These are phyloP conservation scores for Spodoptera picta DNA, from an alignment of 2,888 invertebrate genomes.

Conservation along the genomic window DNA sequence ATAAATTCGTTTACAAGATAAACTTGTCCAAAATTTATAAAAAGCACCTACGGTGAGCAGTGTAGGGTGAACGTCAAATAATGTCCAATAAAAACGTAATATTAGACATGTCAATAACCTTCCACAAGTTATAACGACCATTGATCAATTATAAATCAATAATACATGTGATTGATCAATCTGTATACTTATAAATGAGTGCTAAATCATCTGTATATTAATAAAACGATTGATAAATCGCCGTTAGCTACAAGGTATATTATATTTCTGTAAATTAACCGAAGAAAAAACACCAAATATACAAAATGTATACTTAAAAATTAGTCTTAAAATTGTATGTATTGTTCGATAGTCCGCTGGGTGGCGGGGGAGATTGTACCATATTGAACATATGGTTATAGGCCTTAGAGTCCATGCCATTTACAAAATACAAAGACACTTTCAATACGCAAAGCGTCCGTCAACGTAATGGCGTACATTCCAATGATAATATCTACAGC, in stretches of 20 bases:
- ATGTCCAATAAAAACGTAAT: constrained; percentile 31
- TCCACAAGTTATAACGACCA: constrained; percentile 17
- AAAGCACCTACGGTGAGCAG: constrained; percentile 62
- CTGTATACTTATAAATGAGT: not conserved
- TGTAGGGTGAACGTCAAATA: constrained; percentile 40
- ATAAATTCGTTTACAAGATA: constrained; percentile 59
- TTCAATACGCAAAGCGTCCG: constrained; percentile 50
- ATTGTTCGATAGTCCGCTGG: constrained; percentile 45
- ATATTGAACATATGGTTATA: constrained; percentile 31
- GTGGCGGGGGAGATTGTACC: constrained; percentile 16
- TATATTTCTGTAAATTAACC: constrained; percentile 36
- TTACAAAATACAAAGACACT: constrained; percentile 52
- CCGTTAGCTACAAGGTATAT: constrained; percentile 10
- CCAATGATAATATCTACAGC: constrained; percentile 46
- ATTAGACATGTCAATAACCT: constrained; percentile 23
- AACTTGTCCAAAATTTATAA: constrained; percentile 53
- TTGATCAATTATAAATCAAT: constrained; percentile 22
- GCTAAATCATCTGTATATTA: constrained; percentile 37
- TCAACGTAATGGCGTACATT: constrained; percentile 45
- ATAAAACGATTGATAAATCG: constrained; percentile 17
- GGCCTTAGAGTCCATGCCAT: constrained; percentile 54
- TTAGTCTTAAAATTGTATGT: constrained; percentile 49
- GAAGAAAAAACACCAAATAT: constrained; percentile 58
- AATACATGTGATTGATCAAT: not conserved
- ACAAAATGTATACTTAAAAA: constrained; percentile 62